phyloP scores from a whole-genome alignment of 2,888 invertebrate genomes.

The Crioceris asparagi region DNA sequence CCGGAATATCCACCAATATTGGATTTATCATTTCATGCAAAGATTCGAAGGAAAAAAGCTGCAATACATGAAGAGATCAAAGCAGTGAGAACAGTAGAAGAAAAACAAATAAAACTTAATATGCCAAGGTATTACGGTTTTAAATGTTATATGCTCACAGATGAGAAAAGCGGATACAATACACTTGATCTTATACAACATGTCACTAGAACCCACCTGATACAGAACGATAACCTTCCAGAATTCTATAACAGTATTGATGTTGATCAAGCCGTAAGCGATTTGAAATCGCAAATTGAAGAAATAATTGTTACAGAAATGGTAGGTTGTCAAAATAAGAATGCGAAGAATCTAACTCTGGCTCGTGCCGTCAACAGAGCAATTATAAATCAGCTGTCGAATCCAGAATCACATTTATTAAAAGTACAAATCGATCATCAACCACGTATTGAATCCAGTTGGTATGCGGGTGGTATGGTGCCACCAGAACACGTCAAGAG shows the following conservation, averaged over 20 bases:
- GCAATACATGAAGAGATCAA: slow-evolving; percentile 49
- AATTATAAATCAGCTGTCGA: slow-evolving; percentile 48
- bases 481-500: slow-evolving; percentile 42
- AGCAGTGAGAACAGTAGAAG: slow-evolving; percentile 62
- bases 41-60: slow-evolving; percentile 36
- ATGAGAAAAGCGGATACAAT: slow-evolving; percentile 55
- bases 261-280: slow-evolving; percentile 37
- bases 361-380: slow-evolving; percentile 60
- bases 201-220: slow-evolving; percentile 67
- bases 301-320: slow-evolving; percentile 55
- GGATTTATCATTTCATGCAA: slow-evolving; percentile 46
- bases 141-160: slow-evolving; percentile 50
- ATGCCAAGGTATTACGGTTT: slow-evolving; percentile 77
- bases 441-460: slow-evolving; percentile 76
- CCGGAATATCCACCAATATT: slow-evolving; percentile 52
- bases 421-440: slow-evolving; percentile 58
- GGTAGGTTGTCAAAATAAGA: slow-evolving; percentile 37
- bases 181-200: slow-evolving; percentile 59
- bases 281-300: slow-evolving; percentile 49
- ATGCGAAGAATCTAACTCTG: slow-evolving; percentile 26
- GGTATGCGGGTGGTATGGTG: slow-evolving; percentile 67
- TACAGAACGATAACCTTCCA: slow-evolving; percentile 49
- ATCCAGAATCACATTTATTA: slow-evolving; percentile 50
- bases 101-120: slow-evolving; percentile 73
- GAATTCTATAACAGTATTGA: slow-evolving; percentile 41